Percentiles rank a stretch among this genome's conserved stretches.
Conservation (phyloP, 2,113 vertebrate species). For the Strix uralensis region DNA sequence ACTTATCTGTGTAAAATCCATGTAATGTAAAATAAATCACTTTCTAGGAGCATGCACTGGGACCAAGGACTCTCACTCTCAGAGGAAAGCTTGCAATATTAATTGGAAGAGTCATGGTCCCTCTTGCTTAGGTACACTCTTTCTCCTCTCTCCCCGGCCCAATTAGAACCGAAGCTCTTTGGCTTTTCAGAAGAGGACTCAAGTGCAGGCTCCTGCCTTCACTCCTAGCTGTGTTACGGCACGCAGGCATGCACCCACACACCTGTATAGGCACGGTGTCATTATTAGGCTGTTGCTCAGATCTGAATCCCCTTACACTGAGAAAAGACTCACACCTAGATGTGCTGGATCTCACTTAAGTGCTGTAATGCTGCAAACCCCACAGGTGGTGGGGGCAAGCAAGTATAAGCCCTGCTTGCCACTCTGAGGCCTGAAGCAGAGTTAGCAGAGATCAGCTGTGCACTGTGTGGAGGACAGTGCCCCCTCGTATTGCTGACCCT, state of each 20-base stretch:
- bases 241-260: too few relatives aligned
- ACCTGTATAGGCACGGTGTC: accelerated
- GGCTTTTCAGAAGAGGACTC: background rate
- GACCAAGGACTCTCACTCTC: background rate
- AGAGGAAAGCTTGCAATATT: background rate
- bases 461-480: accelerated
- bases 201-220: background rate
- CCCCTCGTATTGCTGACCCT: background rate
- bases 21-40: background rate
- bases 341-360: background rate
- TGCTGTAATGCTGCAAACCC: background rate
- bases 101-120: background rate
- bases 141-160: background rate
- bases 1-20: background rate
- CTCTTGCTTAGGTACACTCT: background rate
- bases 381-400: accelerated
- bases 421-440: background rate
- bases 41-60: accelerated
- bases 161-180: background rate
- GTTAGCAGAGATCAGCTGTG: background rate
- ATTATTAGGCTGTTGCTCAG: accelerated
- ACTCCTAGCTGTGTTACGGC: accelerated
- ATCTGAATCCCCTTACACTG: background rate
- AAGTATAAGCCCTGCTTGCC: background rate
- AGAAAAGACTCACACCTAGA: background rate